Percentiles rank a stretch among this genome's conserved stretches.
Conservation (phyloP, 2,113 vertebrate species). For the Toxotes jaculatrix region DNA sequence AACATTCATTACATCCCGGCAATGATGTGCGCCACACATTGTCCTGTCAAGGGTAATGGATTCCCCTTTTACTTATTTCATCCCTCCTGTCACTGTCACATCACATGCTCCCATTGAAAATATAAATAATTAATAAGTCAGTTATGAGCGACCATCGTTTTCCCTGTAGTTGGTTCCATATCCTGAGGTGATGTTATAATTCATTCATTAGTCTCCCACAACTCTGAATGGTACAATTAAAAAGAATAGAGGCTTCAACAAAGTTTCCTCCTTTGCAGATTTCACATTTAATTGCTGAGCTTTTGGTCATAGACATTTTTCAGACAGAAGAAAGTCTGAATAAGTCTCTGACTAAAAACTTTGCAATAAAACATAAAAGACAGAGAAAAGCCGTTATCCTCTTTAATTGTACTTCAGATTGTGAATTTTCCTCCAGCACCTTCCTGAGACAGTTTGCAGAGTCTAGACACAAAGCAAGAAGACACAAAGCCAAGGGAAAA, state of each 20-base stretch:
- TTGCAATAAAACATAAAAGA: conserved; percentile 32
- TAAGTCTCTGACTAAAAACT: conserved; percentile 38
- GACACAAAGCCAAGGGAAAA: background rate
- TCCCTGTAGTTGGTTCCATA: conserved; percentile 52
- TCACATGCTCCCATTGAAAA: conserved; percentile 52
- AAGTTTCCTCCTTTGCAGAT: conserved; percentile 25
- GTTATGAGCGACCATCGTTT: conserved; percentile 60
- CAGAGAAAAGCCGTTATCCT: conserved; percentile 13
- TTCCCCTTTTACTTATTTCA: conserved; percentile 60
- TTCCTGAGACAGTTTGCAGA: background rate
- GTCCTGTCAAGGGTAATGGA: conserved; percentile 47
- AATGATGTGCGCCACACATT: conserved; percentile 38
- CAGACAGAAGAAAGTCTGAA: conserved; percentile 30
- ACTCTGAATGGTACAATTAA: conserved; percentile 61
- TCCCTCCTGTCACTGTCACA: conserved; percentile 46
- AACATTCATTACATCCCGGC: conserved; percentile 40
- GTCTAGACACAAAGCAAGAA: background rate
- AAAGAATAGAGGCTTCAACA: conserved; percentile 44
- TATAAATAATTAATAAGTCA: conserved; percentile 75
- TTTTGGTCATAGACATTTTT: conserved; percentile 42
- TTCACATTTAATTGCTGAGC: conserved; percentile 45
- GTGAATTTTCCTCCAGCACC: conserved; percentile 13
- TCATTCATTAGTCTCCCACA: conserved; percentile 66
- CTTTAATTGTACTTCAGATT: conserved; percentile 20
- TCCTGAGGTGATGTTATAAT: conserved; percentile 59